Evolutionary conservation across 2,113 vertebrate species (phyloP).

Genomic region (Oreotragus oreotragus): DNA sequence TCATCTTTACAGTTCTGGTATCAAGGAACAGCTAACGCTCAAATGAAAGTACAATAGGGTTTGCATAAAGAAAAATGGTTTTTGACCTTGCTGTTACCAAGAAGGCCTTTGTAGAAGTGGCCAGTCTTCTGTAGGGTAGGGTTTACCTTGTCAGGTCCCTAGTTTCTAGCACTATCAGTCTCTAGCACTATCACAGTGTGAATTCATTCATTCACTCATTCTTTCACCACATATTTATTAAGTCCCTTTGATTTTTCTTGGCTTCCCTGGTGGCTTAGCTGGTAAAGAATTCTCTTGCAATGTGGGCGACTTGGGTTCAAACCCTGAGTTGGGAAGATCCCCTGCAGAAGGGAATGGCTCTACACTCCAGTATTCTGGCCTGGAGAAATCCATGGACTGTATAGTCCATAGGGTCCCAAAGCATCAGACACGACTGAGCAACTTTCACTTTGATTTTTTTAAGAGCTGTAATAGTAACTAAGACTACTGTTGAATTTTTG

Average conservation of each 20-base stretch:
- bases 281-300: neutral
- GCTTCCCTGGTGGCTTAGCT: neutral
- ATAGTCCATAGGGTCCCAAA: neutral
- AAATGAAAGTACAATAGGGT: neutral
- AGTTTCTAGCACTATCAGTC: neutral
- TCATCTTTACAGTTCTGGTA: neutral
- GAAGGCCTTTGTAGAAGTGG: neutral
- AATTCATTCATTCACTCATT: neutral
- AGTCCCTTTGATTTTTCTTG: neutral
- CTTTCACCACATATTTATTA: neutral
- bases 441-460: neutral
- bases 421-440: neutral
- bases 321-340: neutral
- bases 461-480: neutral
- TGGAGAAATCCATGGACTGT: neutral
- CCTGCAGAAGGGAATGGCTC: neutral
- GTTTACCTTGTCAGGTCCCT: neutral
- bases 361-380: neutral
- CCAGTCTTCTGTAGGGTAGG: neutral
- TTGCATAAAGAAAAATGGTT: neutral
- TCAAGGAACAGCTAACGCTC: neutral
- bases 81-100: neutral
- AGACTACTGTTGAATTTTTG: neutral
- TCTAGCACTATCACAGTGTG: neutral
- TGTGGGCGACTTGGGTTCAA: neutral